Evolutionary conservation across 1,140 invertebrate species (phyloP).

Genomic region (Forficula auricularia): DNA sequence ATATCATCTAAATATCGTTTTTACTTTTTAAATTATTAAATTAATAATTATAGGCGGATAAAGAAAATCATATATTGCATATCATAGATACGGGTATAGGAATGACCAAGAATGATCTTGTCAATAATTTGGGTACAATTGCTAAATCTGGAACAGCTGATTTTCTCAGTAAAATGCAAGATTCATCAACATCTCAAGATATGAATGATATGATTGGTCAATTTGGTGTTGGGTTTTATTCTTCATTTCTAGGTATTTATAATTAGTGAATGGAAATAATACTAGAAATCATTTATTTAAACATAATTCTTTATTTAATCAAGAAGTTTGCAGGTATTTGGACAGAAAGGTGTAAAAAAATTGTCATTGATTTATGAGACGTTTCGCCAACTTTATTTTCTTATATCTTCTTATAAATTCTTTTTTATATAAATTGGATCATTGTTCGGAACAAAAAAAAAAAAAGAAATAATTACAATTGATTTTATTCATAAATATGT

Average conservation of each 20-base stretch:
- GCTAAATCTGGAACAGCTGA: conserved; percentile 98
- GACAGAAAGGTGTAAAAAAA: conserved; percentile 56
- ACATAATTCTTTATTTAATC: not conserved
- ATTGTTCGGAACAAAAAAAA: too few species aligned
- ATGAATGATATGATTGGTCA: conserved; percentile 81
- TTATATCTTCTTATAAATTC: not conserved
- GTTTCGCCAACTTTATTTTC: too few species aligned
- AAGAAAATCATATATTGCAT: conserved; percentile 83
- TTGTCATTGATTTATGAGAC: too few species aligned
- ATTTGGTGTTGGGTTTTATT: conserved; percentile 97
- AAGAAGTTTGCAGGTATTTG: not conserved
- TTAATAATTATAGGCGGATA: conserved; percentile 48
- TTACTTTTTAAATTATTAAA: too few species aligned
- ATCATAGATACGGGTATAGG: conserved; percentile 95
- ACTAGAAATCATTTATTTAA: not conserved
- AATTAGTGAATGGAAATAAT: not conserved
- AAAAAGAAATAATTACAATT: too few species aligned
- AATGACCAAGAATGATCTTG: conserved; percentile 89
- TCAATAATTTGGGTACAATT: conserved; percentile 96
- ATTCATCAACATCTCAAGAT: conserved; percentile 37
- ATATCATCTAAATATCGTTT: not conserved
- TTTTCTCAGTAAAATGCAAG: conserved; percentile 87
- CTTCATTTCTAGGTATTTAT: conserved; percentile 63
- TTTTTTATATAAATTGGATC: too few species aligned
- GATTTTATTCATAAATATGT: too few species aligned